Base-by-base conservation (phyloP, 2,797 vertebrate genomes). In the Spinus olivaceus region DNA sequence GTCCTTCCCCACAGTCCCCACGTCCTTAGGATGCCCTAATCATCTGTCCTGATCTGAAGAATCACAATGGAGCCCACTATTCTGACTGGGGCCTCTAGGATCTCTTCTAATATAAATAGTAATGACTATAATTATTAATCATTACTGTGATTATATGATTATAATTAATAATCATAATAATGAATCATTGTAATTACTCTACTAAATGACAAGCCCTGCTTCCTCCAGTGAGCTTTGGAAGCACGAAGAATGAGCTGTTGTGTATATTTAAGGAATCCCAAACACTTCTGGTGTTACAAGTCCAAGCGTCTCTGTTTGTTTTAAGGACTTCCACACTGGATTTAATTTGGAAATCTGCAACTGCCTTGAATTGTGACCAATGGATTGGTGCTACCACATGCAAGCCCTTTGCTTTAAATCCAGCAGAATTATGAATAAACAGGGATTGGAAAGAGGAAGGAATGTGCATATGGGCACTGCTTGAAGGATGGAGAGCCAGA, bases 111-210 rank as follows among this genome's bases (percentile, higher is more conserved):
- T 94, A 94, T 73, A 92, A 96, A 94, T 74, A 94, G 78, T 93
- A 94, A 96, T 95, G 78, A 95, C 89, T 94, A 49, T 94, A 94
- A 96, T 96, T 96, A 95, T 95, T 97, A 95, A 97, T 64, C 94
- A 95, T 97, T 95, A 94, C 86, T 71, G 81, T 64, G 94, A 96
- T 97, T 93, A 67, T 95, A 64, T 71, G 90, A 96, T 97, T 95
- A 92, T 81, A 94, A 96, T 96, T 95, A 95, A 94, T 90, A 95
- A 96, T 95, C 94, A 66, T 95, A 85, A 93, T 95, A 93, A 94
- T 97, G 93, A 95, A 94, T 95, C 96, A 95, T 92, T 90, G 77
- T 96, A 97, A 97, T 96, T 95, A 79, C 61, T 66, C 35, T 47
- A 72, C 81, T 94, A 94, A 95, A 93, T 94, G 83, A 93, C 88